These are phyloP conservation scores for Tachycineta bicolor DNA, from an alignment of 2,113 vertebrate genomes.

Conservation along the genomic window DNA sequence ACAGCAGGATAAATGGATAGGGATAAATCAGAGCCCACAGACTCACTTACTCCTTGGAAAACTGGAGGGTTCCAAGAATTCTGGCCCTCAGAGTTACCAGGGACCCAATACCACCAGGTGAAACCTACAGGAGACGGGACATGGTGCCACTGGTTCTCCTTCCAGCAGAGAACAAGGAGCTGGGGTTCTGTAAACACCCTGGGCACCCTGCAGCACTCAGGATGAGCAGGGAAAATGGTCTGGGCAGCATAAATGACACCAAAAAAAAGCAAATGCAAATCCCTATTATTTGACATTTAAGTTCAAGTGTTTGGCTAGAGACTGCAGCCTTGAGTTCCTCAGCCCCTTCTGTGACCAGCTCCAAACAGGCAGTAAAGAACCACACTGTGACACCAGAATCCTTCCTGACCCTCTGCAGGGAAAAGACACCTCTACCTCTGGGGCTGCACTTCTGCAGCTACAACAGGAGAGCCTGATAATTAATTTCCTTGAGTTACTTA, in stretches of 20 bases:
- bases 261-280: background rate
- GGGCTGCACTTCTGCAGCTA: background rate
- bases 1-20: too few relatives aligned
- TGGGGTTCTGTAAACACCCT: background rate
- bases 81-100: background rate
- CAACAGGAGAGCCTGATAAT: background rate
- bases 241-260: background rate
- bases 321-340: background rate
- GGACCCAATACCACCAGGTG: fast-evolving
- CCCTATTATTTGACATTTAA: background rate
- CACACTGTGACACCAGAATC: fast-evolving
- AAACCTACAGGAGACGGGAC: background rate
- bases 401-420: background rate
- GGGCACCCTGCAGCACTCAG: background rate
- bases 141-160: background rate
- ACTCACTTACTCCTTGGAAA: background rate
- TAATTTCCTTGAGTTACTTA: background rate
- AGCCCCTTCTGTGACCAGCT: background rate
- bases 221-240: background rate
- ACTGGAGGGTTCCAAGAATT: background rate
- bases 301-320: background rate
- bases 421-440: background rate
- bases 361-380: background rate
- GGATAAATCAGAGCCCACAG: background rate
- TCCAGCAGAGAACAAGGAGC: background rate